Percentiles rank a stretch among this genome's conserved stretches.
These are phyloP conservation scores for Dolichopus griseipennis DNA, from an alignment of 2,888 invertebrate genomes.

Conservation along the genomic window DNA sequence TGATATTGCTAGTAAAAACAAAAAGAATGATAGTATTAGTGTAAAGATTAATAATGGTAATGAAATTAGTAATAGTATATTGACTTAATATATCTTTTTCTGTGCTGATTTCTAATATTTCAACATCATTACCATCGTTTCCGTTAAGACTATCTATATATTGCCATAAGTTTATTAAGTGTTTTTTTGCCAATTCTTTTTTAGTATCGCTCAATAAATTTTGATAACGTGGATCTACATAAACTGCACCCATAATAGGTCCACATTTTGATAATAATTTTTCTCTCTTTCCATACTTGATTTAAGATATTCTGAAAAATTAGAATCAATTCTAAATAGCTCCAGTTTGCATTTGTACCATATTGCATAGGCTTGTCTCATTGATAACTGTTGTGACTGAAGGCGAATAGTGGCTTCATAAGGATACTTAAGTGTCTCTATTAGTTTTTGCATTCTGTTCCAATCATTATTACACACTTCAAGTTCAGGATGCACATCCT, in stretches of 20 bases:
- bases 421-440: slow-evolving; percentile 9
- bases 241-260: slow-evolving; percentile 11
- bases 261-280: slow-evolving; percentile 11
- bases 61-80: too few species aligned
- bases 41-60: too few species aligned
- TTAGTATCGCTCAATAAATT: slow-evolving; percentile 10
- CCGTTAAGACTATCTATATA: slow-evolving; percentile 8
- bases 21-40: too few species aligned
- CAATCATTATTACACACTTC: slow-evolving; percentile 11
- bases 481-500: slow-evolving; percentile 5
- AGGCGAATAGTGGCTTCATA: slow-evolving; percentile 11
- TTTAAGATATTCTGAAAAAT: slow-evolving; percentile 13
- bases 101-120: slow-evolving; percentile 9
- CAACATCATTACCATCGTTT: slow-evolving; percentile 9
- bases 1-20: too few species aligned
- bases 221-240: slow-evolving; percentile 12
- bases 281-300: slow-evolving; percentile 9
- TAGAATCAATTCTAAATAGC: slow-evolving; percentile 7
- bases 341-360: slow-evolving; percentile 12
- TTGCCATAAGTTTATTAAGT: slow-evolving; percentile 8
- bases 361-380: slow-evolving; percentile 13
- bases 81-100: slow-evolving; percentile 9
- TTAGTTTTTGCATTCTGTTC: slow-evolving; percentile 11
- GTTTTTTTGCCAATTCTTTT: slow-evolving; percentile 9
- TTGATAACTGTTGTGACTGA: slow-evolving; percentile 12